Evolutionary conservation across 2,888 invertebrate species (phyloP).

Genomic region (Alitta virens): DNA sequence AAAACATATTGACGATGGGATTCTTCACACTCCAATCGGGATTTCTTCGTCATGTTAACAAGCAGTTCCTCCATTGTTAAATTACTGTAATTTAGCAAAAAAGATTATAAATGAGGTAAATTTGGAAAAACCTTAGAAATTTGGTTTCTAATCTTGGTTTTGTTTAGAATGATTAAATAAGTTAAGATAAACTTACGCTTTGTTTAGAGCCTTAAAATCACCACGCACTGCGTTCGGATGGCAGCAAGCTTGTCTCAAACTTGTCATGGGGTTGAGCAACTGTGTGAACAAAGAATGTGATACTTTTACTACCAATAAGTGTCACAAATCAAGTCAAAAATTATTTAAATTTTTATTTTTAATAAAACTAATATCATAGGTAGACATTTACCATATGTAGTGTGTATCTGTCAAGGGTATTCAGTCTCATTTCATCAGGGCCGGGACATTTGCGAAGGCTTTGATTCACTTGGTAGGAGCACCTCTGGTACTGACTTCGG

Average conservation of each 20-base stretch:
- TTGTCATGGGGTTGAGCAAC: constrained; percentile 67
- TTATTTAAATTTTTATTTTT: neutral
- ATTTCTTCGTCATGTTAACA: constrained; percentile 66
- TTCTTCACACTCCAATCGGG: constrained; percentile 65
- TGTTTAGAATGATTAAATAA: too few relatives aligned
- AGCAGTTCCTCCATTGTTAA: constrained; percentile 65
- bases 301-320: neutral
- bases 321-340: too few relatives aligned
- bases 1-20: constrained; percentile 66
- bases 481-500: constrained; percentile 38
- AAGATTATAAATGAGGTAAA: too few relatives aligned
- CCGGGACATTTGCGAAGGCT: constrained; percentile 58
- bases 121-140: too few relatives aligned
- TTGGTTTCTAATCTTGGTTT: too few relatives aligned
- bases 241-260: constrained; percentile 71
- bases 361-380: neutral
- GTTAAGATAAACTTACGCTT: constrained; percentile 45
- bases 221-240: constrained; percentile 68
- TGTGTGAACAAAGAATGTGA: constrained; percentile 35
- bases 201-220: constrained; percentile 60
- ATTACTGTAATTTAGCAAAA: constrained; percentile 33
- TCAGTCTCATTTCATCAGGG: constrained; percentile 40
- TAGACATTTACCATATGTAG: constrained; percentile 50
- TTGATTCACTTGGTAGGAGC: constrained; percentile 19
- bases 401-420: constrained; percentile 57